These are phyloP conservation scores for Sylvia borin DNA, from an alignment of 2,797 vertebrate species.

Conservation along the genomic window DNA sequence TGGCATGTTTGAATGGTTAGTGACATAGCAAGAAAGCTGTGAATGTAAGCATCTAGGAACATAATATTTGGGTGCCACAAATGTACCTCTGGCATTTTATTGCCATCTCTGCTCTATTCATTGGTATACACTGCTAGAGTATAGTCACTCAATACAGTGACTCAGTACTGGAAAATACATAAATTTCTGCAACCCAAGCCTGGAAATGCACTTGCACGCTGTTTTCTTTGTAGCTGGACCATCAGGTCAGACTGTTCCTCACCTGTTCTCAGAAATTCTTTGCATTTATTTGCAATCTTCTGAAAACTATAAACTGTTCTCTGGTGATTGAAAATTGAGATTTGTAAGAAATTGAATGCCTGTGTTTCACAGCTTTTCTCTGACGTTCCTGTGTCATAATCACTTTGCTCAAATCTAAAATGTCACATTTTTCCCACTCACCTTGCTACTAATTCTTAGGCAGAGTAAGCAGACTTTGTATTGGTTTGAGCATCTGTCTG, in stretches of 20 bases:
- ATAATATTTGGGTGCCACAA: background rate
- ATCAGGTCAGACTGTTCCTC: background rate
- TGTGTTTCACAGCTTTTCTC: background rate
- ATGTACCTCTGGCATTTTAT: background rate
- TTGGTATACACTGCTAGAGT: rapidly evolving
- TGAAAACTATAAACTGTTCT: background rate
- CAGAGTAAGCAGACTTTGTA: background rate
- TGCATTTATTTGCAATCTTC: background rate
- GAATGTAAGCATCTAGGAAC: background rate
- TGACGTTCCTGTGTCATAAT: background rate
- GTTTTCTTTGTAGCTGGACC: background rate
- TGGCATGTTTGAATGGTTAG: background rate
- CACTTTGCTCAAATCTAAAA: background rate
- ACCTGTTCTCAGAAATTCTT: background rate
- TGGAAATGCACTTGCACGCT: background rate
- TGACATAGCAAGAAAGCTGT: background rate
- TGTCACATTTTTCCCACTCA: background rate
- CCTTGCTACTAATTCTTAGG: background rate
- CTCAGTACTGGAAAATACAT: background rate
- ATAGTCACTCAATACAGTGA: background rate
- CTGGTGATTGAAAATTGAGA: background rate
- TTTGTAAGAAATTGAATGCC: background rate
- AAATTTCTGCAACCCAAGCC: background rate
- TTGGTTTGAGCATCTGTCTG: background rate
- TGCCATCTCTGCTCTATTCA: background rate